Evolutionary conservation across 2,888 invertebrate genomes (phyloP), one percentile per base, ranked within the genome.

Genomic region (Panzeria rudis): DNA sequence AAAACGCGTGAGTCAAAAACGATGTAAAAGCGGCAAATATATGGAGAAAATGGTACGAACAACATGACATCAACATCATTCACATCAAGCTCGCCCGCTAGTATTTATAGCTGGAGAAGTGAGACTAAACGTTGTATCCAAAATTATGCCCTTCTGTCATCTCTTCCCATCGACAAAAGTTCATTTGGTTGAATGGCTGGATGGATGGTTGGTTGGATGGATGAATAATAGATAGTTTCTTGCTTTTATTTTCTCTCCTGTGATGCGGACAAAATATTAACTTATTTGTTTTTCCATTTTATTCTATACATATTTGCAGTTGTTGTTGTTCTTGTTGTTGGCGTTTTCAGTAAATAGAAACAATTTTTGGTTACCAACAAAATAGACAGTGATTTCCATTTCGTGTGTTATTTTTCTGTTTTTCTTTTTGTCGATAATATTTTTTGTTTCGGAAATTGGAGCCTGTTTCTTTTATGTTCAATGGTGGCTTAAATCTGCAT

Each of bases 251-350:
- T 87, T 75, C 50, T 50, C 62, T 78, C 52, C 78, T 76, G 64
- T 66, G 79, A 79, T 87, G 87, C 84, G 84, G 86, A 85, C 78
- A 87, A 88, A 88, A 88, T 88, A 88, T 87, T 87, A 88, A 87
- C 86, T 88, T 88, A 86, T 87, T 87, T 87, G 72, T 87, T 86
- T 87, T 75, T 79, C 72, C 50, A 59, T 64, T 64, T 84, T 75
- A 69, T 56, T 80, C 20, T 52, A 23, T 59, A 41, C 66, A 35
- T 59, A 59, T 32, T 73, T 80, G 62, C 62, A 79, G 52, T 80
- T 80, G 41, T 44, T 69, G 56, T 79, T 86, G 54, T 66, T 80
- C 56, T 35, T 71, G 59, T 82, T 86, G 56, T 72, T 54, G 54
- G 20, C 52, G 62, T 79, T 54, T 44, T 64, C 61, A 47, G 66